phyloP scores from a whole-genome alignment of 2,113 vertebrate genomes.

The Caranx melampygus region DNA sequence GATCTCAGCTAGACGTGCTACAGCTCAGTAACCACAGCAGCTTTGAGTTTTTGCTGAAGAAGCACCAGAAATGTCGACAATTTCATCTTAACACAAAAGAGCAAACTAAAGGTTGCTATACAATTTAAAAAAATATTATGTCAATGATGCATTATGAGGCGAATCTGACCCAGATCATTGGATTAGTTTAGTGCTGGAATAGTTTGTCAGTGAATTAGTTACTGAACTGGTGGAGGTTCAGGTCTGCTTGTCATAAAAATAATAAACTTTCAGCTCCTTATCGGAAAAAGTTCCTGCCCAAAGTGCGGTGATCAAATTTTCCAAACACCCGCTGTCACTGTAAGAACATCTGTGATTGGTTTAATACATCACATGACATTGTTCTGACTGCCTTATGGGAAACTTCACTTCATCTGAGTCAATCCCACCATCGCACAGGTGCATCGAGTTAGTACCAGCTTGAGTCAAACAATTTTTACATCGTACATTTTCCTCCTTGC shows the following conservation, averaged over 20 bases:
- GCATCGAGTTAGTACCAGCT: neutral
- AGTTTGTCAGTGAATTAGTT: neutral
- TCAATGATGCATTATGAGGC: neutral
- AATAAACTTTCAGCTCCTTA: neutral
- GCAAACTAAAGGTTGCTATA: neutral
- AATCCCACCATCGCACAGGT: neutral
- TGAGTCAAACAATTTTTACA: neutral
- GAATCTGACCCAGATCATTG: neutral
- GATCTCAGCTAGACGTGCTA: constrained; percentile 6
- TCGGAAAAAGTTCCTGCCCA: neutral
- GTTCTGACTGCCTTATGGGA: neutral
- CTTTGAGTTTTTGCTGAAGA: constrained; percentile 3
- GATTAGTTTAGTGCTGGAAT: neutral
- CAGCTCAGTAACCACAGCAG: constrained; percentile 17
- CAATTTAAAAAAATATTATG: neutral
- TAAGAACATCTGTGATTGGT: constrained; percentile 14
- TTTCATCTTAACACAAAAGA: neutral
- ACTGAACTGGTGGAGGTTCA: neutral
- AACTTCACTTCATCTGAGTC: constrained; percentile 7
- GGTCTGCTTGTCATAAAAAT: neutral
- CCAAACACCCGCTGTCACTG: neutral
- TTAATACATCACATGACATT: constrained; percentile 16
- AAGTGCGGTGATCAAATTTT: constrained; percentile 1
- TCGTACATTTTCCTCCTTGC: neutral
- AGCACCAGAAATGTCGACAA: neutral